These are phyloP conservation scores for Diaphora mendica DNA, from an alignment of 2,888 invertebrate genomes.

Conservation along the genomic window DNA sequence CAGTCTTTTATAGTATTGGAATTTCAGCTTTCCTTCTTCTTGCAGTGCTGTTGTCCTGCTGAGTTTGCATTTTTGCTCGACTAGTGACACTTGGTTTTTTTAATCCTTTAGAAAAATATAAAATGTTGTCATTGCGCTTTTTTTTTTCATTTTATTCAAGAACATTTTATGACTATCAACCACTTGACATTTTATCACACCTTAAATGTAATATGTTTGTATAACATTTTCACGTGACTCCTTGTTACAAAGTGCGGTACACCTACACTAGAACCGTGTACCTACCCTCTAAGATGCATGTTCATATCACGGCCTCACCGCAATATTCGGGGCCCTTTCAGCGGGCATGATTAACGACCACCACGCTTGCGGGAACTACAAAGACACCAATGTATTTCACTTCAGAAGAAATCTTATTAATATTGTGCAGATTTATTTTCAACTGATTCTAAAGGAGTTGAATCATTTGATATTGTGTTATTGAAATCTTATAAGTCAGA, in stretches of 20 bases:
- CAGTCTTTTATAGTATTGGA: no score
- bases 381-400: constrained; percentile 28
- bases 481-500: not conserved
- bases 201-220: not conserved
- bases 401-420: constrained; percentile 22
- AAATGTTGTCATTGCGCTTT: no score
- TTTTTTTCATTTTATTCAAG: no score
- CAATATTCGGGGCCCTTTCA: constrained; percentile 60
- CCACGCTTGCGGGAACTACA: constrained; percentile 34
- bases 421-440: constrained; percentile 14
- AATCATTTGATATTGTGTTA: not conserved
- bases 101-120: no score
- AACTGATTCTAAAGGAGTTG: constrained; percentile 2
- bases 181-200: not conserved
- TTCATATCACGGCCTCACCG: constrained; percentile 43
- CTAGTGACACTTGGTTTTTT: no score
- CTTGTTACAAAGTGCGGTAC: constrained; percentile 10
- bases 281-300: constrained; percentile 21
- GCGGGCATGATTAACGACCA: constrained; percentile 57
- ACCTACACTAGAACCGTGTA: constrained; percentile 22
- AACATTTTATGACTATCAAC: no score
- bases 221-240: constrained; percentile 1
- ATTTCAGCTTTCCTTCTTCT: no score
- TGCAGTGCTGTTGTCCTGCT: no score
- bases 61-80: no score